Base-by-base conservation (phyloP, 1,140 invertebrate genomes). In the Helicorthomorpha holstii region DNA sequence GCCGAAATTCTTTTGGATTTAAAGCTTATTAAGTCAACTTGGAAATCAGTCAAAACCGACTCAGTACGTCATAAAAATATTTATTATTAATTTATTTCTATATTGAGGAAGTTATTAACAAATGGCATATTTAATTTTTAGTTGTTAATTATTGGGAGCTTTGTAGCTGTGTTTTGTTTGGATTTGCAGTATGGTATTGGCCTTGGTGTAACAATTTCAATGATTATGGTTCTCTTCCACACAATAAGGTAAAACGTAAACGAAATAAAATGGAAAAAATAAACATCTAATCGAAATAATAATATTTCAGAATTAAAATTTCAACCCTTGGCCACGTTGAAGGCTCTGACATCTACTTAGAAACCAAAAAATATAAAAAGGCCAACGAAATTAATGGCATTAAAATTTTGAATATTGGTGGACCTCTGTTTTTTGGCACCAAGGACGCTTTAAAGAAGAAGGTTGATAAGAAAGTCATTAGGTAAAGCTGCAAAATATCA, bases 181-280 rank as follows among this genome's bases (percentile, higher is more conserved):
- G 87, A 93, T 61, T 87, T 95, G 53, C 87, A 92, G 59, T 71
- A 82, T 54, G 85, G 84, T 10, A 69, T 94, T 22, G 65, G 75
- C 0, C 74, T 81, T 1, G 87, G 87, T 2, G 69, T 89, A 2
- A 56, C 78, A 1, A 16, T 34, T 34, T 34, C 29, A 7, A 34
- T 34, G 29, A 34, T 34, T 16, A 34, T 34, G 29, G 29, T 34
- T 34, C 7, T 34, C 29, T 34, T 34, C 29, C 7, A 16, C 7
- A 7, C 29, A 34, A 34, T 34, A 34, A 34, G 29, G 29, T 34
- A 34, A 34, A 34, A 34, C 29, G 7, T 34, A 34, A 16, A 34
- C 16, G 29, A 16, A 34, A 7, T 16, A 34, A 34, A 34, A 34
- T 16, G 29, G 16, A 7, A 34, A 34, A 34, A 7, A 16, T 34